Evolutionary conservation across 2,888 invertebrate genomes (phyloP).

Genomic region (Epirrita christyi): DNA sequence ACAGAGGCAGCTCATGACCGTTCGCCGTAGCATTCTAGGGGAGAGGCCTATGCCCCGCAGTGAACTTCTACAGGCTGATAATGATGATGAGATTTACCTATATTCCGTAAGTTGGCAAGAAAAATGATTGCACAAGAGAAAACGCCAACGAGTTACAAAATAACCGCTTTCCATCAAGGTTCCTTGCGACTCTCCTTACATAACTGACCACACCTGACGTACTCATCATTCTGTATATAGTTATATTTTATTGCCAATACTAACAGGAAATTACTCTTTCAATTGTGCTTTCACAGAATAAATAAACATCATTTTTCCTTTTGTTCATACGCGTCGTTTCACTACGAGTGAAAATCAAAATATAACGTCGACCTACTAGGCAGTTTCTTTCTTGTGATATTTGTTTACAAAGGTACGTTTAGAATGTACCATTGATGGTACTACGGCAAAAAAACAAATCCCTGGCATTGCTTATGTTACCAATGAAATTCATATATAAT

Average conservation of each 20-base stretch:
- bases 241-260: conserved; percentile 6
- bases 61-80: too few relatives aligned
- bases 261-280: conserved; percentile 7
- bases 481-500: too few relatives aligned
- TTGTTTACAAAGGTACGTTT: too few relatives aligned
- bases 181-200: conserved; percentile 26
- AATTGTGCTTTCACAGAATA: background rate
- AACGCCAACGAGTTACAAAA: conserved; percentile 25
- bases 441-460: too few relatives aligned
- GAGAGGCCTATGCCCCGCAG: too few relatives aligned
- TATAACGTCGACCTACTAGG: too few relatives aligned
- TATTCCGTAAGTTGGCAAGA: conserved; percentile 15
- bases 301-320: background rate
- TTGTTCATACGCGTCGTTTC: background rate
- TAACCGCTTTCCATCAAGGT: conserved; percentile 33
- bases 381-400: too few relatives aligned
- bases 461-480: too few relatives aligned
- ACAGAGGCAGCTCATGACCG: too few relatives aligned
- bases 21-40: too few relatives aligned
- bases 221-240: background rate
- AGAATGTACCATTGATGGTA: too few relatives aligned
- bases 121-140: conserved; percentile 23
- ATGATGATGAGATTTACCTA: conserved; percentile 1
- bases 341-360: too few relatives aligned
- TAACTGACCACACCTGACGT: conserved; percentile 20